Percentiles rank a stretch among this genome's conserved stretches.
These are phyloP conservation scores for Drosophila albomicans DNA, from an alignment of 1,140 invertebrate species.

Conservation along the genomic window DNA sequence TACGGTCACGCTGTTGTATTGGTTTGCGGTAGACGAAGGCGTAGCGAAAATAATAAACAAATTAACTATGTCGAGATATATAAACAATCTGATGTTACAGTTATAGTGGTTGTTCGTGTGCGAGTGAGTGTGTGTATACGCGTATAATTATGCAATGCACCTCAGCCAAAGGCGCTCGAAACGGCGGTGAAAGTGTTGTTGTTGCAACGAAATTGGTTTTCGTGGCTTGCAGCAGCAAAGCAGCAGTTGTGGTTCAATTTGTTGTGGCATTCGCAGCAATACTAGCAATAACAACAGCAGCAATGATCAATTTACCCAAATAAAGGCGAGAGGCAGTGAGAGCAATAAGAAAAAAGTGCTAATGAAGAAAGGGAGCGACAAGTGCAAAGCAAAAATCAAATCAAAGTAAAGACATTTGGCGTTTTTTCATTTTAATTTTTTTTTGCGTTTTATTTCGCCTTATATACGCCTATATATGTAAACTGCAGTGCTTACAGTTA, in stretches of 20 bases:
- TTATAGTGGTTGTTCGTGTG: conserved; percentile 21
- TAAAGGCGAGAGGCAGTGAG: conserved; percentile 38
- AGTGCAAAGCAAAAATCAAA: conserved; percentile 26
- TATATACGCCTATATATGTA: conserved; percentile 38
- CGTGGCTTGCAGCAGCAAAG: conserved; percentile 29
- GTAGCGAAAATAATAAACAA: conserved; percentile 50
- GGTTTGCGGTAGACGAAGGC: conserved; percentile 47
- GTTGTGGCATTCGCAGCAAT: conserved; percentile 43
- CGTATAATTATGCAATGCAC: conserved; percentile 48
- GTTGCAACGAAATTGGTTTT: conserved; percentile 48
- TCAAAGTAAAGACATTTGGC: conserved; percentile 9
- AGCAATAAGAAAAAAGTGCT: conserved; percentile 1
- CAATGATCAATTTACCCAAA: conserved; percentile 50
- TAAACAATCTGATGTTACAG: conserved; percentile 43
- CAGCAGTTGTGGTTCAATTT: conserved; percentile 40
- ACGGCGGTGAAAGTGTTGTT: conserved; percentile 54
- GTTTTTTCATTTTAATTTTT: conserved; percentile 39
- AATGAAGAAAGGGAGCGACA: neutral
- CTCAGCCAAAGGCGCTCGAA: conserved; percentile 31
- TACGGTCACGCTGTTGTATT: conserved; percentile 30
- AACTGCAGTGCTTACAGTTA: conserved; percentile 44
- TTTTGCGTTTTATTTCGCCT: conserved; percentile 31
- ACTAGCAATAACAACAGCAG: conserved; percentile 10
- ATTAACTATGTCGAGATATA: conserved; percentile 42
- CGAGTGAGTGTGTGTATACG: conserved; percentile 42